These are phyloP conservation scores for Stramonita haemastoma DNA, from an alignment of 2,888 invertebrate genomes.

Conservation along the genomic window DNA sequence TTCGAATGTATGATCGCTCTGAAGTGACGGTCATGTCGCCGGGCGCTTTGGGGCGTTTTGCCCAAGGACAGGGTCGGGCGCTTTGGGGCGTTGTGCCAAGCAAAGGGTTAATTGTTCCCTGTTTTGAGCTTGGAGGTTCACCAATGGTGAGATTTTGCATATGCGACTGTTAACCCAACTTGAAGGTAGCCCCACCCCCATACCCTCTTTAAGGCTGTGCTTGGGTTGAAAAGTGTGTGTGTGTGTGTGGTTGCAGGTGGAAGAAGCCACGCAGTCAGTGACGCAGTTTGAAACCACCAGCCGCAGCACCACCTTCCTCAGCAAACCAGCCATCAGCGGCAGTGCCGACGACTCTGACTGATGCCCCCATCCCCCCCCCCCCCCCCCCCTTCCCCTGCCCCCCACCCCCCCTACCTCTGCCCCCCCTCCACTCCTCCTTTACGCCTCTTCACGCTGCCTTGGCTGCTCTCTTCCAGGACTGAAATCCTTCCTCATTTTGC, in stretches of 20 bases:
- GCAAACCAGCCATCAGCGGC: slow-evolving; percentile 62
- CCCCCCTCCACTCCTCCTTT: background rate
- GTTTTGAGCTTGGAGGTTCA: too few relatives aligned
- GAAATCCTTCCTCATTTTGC: too few relatives aligned
- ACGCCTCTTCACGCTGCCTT: background rate
- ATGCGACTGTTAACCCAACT: too few relatives aligned
- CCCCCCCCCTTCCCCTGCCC: background rate
- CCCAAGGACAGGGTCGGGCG: too few relatives aligned
- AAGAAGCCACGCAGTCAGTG: slow-evolving; percentile 74
- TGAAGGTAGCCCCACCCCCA: background rate
- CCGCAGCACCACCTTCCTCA: slow-evolving; percentile 67
- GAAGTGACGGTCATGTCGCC: too few relatives aligned
- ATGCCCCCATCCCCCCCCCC: background rate
- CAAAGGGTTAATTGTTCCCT: too few relatives aligned
- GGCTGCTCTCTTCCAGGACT: background rate
- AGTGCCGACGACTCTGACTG: slow-evolving; percentile 70
- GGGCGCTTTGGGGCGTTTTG: too few relatives aligned
- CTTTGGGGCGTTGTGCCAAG: too few relatives aligned
- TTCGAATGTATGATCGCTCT: too few relatives aligned
- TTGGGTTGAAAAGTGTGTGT: too few relatives aligned
- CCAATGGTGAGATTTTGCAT: too few relatives aligned
- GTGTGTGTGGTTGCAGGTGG: slow-evolving; percentile 60
- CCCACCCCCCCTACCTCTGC: background rate
- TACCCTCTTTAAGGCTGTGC: too few relatives aligned
- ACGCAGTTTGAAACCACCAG: slow-evolving; percentile 72